Conservation (phyloP, 2,113 vertebrate genomes). For the Ciconia boyciana region DNA sequence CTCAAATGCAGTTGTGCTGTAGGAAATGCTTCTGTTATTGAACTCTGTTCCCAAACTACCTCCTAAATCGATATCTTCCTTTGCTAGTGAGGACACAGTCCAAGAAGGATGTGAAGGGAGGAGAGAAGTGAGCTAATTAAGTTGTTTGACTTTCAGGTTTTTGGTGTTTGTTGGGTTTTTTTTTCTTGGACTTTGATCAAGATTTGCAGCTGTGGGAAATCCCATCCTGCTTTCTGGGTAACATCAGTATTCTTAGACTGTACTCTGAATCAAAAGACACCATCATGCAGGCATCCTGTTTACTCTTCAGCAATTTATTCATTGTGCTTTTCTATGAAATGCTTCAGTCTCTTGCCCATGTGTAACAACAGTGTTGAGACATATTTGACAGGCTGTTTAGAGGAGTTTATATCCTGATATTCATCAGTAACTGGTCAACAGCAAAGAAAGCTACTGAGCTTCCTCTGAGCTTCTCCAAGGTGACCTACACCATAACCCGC, state of each 20-base stretch:
- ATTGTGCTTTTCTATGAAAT: background rate
- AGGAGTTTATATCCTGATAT: background rate
- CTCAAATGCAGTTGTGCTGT: background rate
- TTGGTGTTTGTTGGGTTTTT: background rate
- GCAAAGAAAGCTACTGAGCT: background rate
- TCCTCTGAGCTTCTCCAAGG: background rate
- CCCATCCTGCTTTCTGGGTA: background rate
- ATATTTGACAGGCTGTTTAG: background rate
- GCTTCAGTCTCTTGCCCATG: background rate
- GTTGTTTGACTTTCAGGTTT: background rate
- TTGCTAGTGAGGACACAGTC: background rate
- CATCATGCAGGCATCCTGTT: background rate
- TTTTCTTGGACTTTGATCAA: background rate
- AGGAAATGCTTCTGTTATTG: background rate
- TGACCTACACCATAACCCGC: background rate
- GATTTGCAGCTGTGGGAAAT: background rate
- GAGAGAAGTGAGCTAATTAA: background rate
- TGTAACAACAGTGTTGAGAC: background rate
- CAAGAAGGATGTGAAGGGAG: background rate
- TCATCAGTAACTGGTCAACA: background rate
- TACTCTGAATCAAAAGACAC: background rate
- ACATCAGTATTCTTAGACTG: background rate
- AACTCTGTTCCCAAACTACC: background rate
- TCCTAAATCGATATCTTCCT: background rate
- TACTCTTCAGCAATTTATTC: background rate